Base-by-base conservation (phyloP, 2,113 vertebrate genomes). In the Ascaphus truei region DNA sequence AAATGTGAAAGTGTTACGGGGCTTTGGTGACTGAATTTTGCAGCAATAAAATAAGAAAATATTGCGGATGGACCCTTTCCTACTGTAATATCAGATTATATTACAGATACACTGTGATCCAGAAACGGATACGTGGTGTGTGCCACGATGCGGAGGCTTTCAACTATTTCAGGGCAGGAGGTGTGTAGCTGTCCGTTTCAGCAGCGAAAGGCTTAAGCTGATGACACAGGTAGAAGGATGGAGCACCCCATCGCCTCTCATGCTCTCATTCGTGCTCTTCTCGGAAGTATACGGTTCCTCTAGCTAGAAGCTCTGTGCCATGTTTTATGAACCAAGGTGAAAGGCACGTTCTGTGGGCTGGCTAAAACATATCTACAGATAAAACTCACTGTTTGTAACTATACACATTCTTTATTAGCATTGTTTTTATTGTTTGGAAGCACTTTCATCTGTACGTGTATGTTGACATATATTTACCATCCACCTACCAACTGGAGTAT, bases 1-100 rank as follows among this genome's bases (percentile, higher is more conserved):
- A 36, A 60, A 66, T 56, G 59, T 51, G 69, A 76, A 75, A 47
- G 72, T 62, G 69, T 76, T 73, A 76, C 63, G 73, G 71, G 76
- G 69, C 41, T 56, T 23, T 22, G 11, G 51, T 30, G 37, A 67
- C 30, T 30, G 33, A 51, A 18, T 60, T 51, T 45, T 57, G 36
- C 26, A 41, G n/a, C 26, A 25, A 23, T 29, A 36, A 57, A 20
- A 58, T 22, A 36, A 26, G 36, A 3, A 58, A 22, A 65, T 39
- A 20, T 47, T 60, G 41, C 13, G 25, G 30, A 59, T 51, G 55
- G 10, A 27, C 29, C 45, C 25, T 45, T 30, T 18, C 7, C 10
- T 43, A 25, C 6, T 4, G 8, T 33, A 25, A 16, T 37, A 47
- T 2, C 20, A 47, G 58, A 47, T 25, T 47, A 48, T 58, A 20